Evolutionary conservation across 2,888 invertebrate species (phyloP).

Genomic region (Lithophane semibrunnea): DNA sequence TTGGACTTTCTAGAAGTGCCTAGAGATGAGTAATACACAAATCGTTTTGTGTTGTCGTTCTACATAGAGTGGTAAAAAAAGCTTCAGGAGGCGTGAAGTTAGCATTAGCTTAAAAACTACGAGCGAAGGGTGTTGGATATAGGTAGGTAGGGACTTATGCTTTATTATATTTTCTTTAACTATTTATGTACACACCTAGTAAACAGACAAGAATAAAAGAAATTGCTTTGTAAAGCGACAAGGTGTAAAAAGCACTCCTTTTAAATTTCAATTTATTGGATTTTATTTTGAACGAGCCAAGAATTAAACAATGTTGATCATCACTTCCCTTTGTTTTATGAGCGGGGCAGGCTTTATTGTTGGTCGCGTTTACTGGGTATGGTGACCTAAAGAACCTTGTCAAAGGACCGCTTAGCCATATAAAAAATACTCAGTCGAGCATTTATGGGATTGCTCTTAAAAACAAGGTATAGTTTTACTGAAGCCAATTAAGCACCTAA

Average conservation of each 20-base stretch:
- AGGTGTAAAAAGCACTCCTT: background rate
- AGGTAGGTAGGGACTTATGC: background rate
- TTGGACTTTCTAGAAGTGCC: conserved; percentile 30
- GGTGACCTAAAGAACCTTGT: too few relatives aligned
- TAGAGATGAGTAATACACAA: conserved; percentile 18
- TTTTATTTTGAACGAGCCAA: background rate
- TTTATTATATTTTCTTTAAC: too few relatives aligned
- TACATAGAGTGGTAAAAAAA: background rate
- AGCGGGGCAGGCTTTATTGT: background rate
- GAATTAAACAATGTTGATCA: background rate
- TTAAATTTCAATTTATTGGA: background rate
- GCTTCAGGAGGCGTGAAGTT: conserved; percentile 1
- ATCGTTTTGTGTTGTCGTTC: background rate
- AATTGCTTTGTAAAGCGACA: too few relatives aligned
- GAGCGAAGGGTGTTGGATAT: too few relatives aligned
- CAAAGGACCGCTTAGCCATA: background rate
- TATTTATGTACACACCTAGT: too few relatives aligned
- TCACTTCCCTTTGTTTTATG: background rate
- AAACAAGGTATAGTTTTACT: background rate
- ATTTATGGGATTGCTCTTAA: background rate
- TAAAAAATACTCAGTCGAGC: background rate
- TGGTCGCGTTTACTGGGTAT: background rate
- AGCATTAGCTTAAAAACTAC: background rate
- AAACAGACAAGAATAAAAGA: too few relatives aligned
- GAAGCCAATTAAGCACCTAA: background rate